Percentiles rank a stretch among this genome's conserved stretches.
These are phyloP conservation scores for Heteromyza rotundicornis DNA, from an alignment of 2,888 invertebrate species.

Conservation along the genomic window DNA sequence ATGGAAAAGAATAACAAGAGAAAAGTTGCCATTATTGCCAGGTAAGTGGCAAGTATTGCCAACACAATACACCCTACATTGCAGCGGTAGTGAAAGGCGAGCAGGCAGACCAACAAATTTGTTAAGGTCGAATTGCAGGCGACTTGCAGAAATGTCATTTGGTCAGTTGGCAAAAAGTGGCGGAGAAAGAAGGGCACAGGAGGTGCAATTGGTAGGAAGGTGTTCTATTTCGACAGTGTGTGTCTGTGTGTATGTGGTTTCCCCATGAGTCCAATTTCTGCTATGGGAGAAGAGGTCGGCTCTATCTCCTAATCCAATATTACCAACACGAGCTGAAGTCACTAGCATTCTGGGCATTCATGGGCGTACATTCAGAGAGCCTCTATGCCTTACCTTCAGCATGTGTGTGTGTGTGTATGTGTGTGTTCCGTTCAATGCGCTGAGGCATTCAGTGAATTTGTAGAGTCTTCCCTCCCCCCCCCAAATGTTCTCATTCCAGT, in stretches of 20 bases:
- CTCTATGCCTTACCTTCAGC: no score
- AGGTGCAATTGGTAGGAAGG: no score
- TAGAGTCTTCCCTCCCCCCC: not conserved
- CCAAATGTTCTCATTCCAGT: constrained; percentile 6
- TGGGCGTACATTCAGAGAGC: not conserved
- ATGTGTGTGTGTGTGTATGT: no score
- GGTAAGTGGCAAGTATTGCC: constrained; percentile 15
- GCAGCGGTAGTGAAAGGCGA: not conserved
- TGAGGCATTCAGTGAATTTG: no score
- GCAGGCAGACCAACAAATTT: constrained; percentile 25
- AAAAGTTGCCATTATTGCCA: constrained; percentile 9
- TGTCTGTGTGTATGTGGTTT: not conserved
- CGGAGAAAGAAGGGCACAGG: not conserved
- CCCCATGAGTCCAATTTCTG: not conserved
- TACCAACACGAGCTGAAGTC: constrained; percentile 15
- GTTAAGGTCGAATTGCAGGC: constrained; percentile 35
- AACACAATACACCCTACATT: constrained; percentile 2
- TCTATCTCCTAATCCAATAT: constrained; percentile 23
- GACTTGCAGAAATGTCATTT: constrained; percentile 25
- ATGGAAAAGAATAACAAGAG: constrained; percentile 7
- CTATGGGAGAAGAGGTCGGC: no score
- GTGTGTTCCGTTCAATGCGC: no score
- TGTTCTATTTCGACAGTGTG: not conserved
- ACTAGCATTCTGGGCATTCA: not conserved
- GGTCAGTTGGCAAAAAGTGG: not conserved